A percentile compares a stretch with the other conserved stretches of the same genome.
phyloP scores from a whole-genome alignment of 2,797 vertebrate genomes.

The Botia kubotai region DNA sequence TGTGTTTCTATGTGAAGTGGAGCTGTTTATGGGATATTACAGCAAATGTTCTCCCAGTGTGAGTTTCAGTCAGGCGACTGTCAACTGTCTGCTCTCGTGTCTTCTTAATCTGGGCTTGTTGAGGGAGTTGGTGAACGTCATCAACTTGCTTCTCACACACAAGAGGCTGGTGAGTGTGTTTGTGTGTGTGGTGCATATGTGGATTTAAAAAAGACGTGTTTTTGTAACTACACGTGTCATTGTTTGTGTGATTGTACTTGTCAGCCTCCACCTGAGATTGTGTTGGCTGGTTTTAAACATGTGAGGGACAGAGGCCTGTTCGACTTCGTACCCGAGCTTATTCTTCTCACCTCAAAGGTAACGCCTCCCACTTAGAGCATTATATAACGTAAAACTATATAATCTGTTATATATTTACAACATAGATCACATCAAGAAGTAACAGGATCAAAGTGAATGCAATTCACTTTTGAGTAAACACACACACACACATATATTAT shows the following conservation, averaged over 20 bases:
- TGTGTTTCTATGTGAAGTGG: conserved; percentile 70
- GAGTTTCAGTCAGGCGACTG: conserved; percentile 78
- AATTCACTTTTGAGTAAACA: too few relatives aligned
- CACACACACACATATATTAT: too few relatives aligned
- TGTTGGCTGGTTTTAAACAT: conserved; percentile 83
- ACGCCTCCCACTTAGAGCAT: background rate
- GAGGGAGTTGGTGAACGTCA: conserved; percentile 81
- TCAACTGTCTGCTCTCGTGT: conserved; percentile 81
- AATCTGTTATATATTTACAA: too few relatives aligned
- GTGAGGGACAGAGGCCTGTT: conserved; percentile 79
- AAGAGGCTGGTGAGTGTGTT: conserved; percentile 69
- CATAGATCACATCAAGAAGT: too few relatives aligned
- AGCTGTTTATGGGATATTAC: conserved; percentile 86
- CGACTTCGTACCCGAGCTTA: conserved; percentile 76
- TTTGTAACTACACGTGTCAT: background rate
- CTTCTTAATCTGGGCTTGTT: conserved; percentile 81
- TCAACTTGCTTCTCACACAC: conserved; percentile 66
- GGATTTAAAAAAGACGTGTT: background rate
- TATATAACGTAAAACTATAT: too few relatives aligned
- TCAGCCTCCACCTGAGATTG: conserved; percentile 83
- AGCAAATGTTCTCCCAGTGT: conserved; percentile 77
- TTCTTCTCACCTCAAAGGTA: conserved; percentile 87
- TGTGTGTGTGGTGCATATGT: background rate
- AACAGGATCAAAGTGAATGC: too few relatives aligned
- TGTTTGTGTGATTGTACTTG: conserved; percentile 1